Evolutionary conservation across 2,113 vertebrate species (phyloP), one percentile per base, ranked within the genome.

Genomic region (Cebidichthys violaceus): DNA sequence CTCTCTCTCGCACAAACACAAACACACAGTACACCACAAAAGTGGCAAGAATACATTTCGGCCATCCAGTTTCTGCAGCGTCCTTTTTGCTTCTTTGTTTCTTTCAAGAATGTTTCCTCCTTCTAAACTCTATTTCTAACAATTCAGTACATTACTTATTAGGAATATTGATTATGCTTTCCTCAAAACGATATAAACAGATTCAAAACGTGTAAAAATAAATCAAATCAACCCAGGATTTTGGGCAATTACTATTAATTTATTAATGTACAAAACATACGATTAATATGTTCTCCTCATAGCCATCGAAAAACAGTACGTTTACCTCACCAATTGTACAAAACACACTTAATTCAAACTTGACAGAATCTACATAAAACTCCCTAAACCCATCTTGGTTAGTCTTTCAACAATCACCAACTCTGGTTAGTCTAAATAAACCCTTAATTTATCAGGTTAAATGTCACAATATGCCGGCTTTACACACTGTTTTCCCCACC

Each of bases 1-100:
- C 29, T 35, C 33, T 29, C 20, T 13, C 75, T 24, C 22, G 14
- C 22, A 67, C 70, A 52, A 71, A 39, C 66, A 47, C 43, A 70
- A 22, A 75, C 69, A 70, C 66, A 59, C 41, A 35, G 14, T 22
- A 29, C 14, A 27, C 60, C 66, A 64, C 24, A 70, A 60, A 67
- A 66, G 18, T 59, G 39, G 52, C 17, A 45, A 59, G 22, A 11
- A 47, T n/a, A 47, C 33, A 66, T 74, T 43, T 24, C 13, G 14
- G 41, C 57, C 41, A 15, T 35, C 2, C 22, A 50, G 52, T 78
- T 77, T 77, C 59, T 43, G 73, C 8, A 70, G n/a, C 47, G 13
- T 11, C 9, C 1, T 59, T 41, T 59, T 61, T 4, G 9, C 22
- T 10, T 47, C 20, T 45, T 22, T 47, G 13, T 60, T 54, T 57